Conservation (phyloP, 2,888 invertebrate species). For the Melieria picta region DNA sequence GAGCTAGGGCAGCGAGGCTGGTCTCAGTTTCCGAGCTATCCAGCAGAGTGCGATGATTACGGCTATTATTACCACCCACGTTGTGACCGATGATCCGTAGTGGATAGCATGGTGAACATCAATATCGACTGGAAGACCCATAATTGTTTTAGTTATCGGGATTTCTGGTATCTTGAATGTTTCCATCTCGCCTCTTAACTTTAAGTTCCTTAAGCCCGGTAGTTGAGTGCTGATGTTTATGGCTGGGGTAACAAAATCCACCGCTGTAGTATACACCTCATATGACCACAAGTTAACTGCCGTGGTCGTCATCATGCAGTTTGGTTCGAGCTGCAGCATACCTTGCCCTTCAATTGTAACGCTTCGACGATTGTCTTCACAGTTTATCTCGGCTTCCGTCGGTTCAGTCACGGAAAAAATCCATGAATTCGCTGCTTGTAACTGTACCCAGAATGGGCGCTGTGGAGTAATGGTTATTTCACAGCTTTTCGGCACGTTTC, state of each 20-base stretch:
- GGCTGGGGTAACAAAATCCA: background rate
- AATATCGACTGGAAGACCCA: background rate
- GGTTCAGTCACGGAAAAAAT: no score
- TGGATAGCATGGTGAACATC: slow-evolving; percentile 2
- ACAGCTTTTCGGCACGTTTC: background rate
- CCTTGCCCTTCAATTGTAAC: background rate
- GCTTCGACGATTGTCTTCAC: no score
- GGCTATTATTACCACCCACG: no score
- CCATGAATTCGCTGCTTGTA: background rate
- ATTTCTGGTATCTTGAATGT: slow-evolving; percentile 10
- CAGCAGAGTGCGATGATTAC: no score
- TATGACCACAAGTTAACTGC: slow-evolving; percentile 13
- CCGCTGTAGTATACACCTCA: background rate
- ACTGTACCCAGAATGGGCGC: slow-evolving; percentile 15
- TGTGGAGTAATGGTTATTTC: slow-evolving; percentile 8
- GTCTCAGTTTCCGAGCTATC: no score
- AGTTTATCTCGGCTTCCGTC: background rate
- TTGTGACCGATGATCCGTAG: background rate
- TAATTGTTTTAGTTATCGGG: background rate
- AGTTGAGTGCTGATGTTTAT: no score
- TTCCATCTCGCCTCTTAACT: background rate
- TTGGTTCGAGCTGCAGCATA: background rate
- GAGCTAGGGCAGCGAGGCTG: no score
- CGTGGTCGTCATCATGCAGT: background rate
- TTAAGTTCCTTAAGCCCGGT: background rate